Conservation (phyloP, 2,797 vertebrate species). For the Spondyliosoma cantharus region DNA sequence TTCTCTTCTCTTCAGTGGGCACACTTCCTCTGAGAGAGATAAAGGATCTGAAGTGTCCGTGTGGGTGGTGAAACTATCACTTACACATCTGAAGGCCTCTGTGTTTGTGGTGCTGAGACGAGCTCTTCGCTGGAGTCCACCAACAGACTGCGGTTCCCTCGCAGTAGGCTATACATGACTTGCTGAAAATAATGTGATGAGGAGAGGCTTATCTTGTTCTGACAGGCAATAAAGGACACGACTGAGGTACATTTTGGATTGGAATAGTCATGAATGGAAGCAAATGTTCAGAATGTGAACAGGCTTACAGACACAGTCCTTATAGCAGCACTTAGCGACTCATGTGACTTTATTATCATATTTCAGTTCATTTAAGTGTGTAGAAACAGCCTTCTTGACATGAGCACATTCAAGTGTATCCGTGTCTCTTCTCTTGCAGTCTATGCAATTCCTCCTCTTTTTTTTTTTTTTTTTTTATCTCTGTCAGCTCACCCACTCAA, state of each 20-base stretch:
- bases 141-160: conserved; percentile 13
- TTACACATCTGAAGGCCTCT: conserved; percentile 50
- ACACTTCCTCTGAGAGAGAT: conserved; percentile 25
- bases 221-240: neutral
- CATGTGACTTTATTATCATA: neutral
- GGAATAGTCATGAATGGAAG: neutral
- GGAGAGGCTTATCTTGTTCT: neutral
- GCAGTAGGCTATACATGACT: neutral
- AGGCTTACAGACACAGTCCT: neutral
- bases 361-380: neutral
- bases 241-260: neutral
- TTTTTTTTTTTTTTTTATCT: neutral
- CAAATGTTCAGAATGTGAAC: neutral
- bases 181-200: conserved; percentile 18
- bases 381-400: neutral
- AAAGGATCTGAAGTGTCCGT: conserved; percentile 41
- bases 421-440: neutral
- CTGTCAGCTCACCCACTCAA: neutral
- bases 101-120: conserved; percentile 38
- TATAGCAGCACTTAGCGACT: no score
- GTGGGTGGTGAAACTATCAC: conserved; percentile 55
- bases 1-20: conserved; percentile 32
- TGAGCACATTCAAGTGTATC: neutral
- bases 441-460: neutral
- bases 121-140: conserved; percentile 27